Base-by-base conservation (phyloP, 2,797 vertebrate species). In the Sandelia bainsii region DNA sequence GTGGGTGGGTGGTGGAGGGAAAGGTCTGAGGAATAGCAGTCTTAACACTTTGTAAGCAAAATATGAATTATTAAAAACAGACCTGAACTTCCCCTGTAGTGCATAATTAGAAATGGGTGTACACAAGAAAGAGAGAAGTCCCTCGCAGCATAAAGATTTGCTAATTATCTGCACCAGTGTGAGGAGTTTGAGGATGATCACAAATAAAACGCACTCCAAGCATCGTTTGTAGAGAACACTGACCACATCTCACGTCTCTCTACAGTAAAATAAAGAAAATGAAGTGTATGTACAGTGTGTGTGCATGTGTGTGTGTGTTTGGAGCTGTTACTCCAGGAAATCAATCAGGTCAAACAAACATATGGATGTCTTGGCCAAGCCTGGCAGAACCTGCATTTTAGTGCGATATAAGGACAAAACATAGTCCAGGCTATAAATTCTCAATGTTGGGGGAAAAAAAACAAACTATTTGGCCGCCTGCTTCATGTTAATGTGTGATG, bases 401-500 rank as follows among this genome's bases (percentile, higher is more conserved):
- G 54, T 65, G 58, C 13, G 17, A 72, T 79, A 62, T 82, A 76
- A 62, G 71, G 81, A 85, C 71, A 73, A 78, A 87, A 69, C 62
- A 54, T 57, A 67, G 85, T 69, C 62, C 50, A 84, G 70, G 44
- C 72, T 77, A 60, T 85, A 69, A 75, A 77, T 72, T 75, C 46
- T 69, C 72, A 64, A 72, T 52, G 77, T 64, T 72, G 53, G 44
- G 69, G 4, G 45, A 23, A 51, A 54, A 59, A 75, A 72, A 50
- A 58, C 65, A 80, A 32, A 51, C 74, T 51, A 75, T 77, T 77
- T 86, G 86, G 79, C 85, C 16, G 75, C 62, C 53, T 76, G 69
- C 69, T 71, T 79, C 61, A 88, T 78, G 79, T 86, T 87, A 86
- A 90, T 82, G 80, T 83, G 80, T 69, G 82, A 92, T 85, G 81